Evolutionary conservation across 2,797 vertebrate species (phyloP), one percentile per base, ranked within the genome.

Genomic region (Megalops cyprinoides): DNA sequence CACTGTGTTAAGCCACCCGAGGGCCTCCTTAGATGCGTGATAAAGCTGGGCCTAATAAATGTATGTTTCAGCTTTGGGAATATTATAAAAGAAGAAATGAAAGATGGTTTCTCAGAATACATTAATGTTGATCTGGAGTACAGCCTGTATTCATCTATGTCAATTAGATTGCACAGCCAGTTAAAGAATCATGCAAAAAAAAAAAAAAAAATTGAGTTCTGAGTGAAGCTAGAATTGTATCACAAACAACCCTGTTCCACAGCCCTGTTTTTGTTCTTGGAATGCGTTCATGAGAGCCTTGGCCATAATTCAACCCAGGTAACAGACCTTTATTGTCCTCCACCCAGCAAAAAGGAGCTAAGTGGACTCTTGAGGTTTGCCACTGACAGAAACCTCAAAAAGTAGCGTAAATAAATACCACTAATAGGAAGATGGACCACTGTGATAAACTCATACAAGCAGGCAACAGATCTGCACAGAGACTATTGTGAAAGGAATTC

Each of bases 391-490:
- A n/a, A n/a, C 20, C 55, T 23, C 55, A 56, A n/a, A 56, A 23
- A n/a, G 55, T 56, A 5, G 20, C 4, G 55, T n/a, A 56, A 56
- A 4, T n/a, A 56, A 56, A n/a, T 5, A 56, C 23, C 25, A 56
- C 55, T n/a, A 56, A 56, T n/a, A 56, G 55, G 56, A 55, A 56
- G 55, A 56, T 56, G n/a, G n/a, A n/a, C n/a, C n/a, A n/a, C n/a
- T n/a, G n/a, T n/a, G n/a, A n/a, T n/a, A n/a, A n/a, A n/a, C n/a
- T n/a, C n/a, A n/a, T n/a, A n/a, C n/a, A n/a, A n/a, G n/a, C n/a
- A n/a, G n/a, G n/a, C n/a, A n/a, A n/a, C n/a, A n/a, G n/a, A n/a
- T n/a, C n/a, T n/a, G n/a, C n/a, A n/a, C n/a, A n/a, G n/a, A n/a
- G n/a, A n/a, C n/a, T n/a, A n/a, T n/a, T n/a, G 55, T 56, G 20